Evolutionary conservation across 2,888 invertebrate species (phyloP), one percentile per base, ranked within the genome.

Genomic region (Drosophila ezoana): DNA sequence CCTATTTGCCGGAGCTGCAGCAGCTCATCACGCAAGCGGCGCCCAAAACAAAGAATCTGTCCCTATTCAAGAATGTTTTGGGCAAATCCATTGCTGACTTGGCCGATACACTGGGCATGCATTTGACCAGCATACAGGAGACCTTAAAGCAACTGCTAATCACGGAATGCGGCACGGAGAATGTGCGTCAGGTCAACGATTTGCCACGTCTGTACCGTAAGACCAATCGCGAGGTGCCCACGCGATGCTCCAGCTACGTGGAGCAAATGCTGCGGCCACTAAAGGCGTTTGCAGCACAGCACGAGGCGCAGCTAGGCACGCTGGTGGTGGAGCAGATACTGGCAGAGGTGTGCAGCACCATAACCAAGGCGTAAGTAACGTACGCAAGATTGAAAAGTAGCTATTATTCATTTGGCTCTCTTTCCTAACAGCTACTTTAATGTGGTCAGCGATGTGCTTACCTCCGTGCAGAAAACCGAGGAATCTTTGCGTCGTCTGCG

Each of bases 381-480:
- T 0, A 20, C 43, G 10, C 9, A 1, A 1, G 1, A 32, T 11
- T 37, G 2, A 8, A 28, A 16, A 11, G 1, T 11, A 3, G 8
- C 14, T 18, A 13, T n/a, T 18, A 28, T 13, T 32, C 6, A 10
- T 9, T 1, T 23, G n/a, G 10, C 20, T 32, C 3, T 13, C 2
- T 35, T 11, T 23, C 14, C 8, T 11, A 10, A 41, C 90, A 94
- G 94, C 84, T 97, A 96, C 92, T 94, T 94, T 89, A 94, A 93
- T 81, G 94, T 96, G 67, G 97, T 98, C 14, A 94, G 95, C 85
- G 98, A 98, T 92, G 98, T 99, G 2, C 93, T 99, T 71, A 96
- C 96, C 47, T 98, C 98, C 1, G 98, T 99, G 10, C 97, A 97
- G 91, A 98, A 96, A 93, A 99, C 98, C 80, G 98, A 99, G 91